Evolutionary conservation across 1,140 invertebrate species (phyloP).

Genomic region (Chironomus tepperi): DNA sequence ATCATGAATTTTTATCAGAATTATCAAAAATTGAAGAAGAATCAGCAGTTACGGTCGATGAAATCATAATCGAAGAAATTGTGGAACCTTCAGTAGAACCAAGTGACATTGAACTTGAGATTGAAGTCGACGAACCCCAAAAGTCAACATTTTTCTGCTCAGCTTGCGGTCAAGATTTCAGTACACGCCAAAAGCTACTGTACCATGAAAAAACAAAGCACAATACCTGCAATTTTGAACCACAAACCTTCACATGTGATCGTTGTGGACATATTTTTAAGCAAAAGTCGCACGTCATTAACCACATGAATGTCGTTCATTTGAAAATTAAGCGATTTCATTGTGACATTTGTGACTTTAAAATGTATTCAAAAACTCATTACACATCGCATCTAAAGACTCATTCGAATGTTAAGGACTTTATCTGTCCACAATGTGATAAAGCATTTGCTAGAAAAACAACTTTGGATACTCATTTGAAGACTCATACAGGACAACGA

Average conservation of each 20-base stretch:
- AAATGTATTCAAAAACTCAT: neutral
- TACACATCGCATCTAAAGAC: constrained; percentile 93
- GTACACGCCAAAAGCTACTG: neutral
- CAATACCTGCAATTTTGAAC: neutral
- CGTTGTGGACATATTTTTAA: neutral
- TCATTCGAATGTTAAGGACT: constrained; percentile 94
- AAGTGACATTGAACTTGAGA: neutral
- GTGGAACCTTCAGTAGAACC: neutral
- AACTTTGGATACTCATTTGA: constrained; percentile 86
- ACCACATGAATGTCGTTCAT: neutral
- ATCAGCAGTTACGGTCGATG: neutral
- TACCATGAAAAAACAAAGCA: neutral
- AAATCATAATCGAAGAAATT: neutral
- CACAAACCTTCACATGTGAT: neutral
- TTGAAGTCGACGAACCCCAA: neutral
- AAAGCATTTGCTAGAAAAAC: constrained; percentile 94
- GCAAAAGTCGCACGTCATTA: neutral
- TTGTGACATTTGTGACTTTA: neutral
- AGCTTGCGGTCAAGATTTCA: neutral
- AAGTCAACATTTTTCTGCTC: neutral
- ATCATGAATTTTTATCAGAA: neutral
- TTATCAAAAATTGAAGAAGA: neutral
- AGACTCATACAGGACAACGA: constrained; percentile 87
- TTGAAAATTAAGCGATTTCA: neutral
- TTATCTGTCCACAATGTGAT: constrained; percentile 88